Base-by-base conservation (phyloP, 2,113 vertebrate genomes). In the Lycaon pictus region DNA sequence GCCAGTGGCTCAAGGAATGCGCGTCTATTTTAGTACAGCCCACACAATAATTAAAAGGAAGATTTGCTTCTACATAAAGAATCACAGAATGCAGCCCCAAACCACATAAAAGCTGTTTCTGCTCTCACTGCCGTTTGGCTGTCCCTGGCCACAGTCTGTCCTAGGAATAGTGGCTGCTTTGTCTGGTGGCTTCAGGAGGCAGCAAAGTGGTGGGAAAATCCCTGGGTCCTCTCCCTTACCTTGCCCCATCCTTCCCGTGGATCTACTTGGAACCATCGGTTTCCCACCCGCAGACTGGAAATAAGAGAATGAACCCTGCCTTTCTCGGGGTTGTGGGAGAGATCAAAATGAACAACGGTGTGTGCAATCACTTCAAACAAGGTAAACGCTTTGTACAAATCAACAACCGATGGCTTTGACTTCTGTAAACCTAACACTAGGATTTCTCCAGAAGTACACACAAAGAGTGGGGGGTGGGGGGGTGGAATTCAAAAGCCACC, bases 41-140 rank as follows among this genome's bases (percentile, higher is more conserved):
- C 97, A 98, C 98, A 97, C 97, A 96, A 96, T 98, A 97, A 98
- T 98, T 97, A 98, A 97, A 96, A 98, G 97, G 98, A 98, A 97
- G 97, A 96, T 98, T 98, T 98, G 96, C 81, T 97, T 97, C 97
- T 97, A 96, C 98, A 96, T 98, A 96, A 98, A 98, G 97, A 97
- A 97, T 97, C 88, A 82, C 76, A 90, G 97, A 96, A 93, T 58
- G 77, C 93, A 97, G 97, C 97, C 96, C 94, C 97, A 98, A 97
- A 98, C 98, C 98, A 98, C 97, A 98, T 98, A 90, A 98, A 98
- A 97, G 98, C 74, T 10, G 1, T 29, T 63, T 69, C 89, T 96
- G 79, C 60, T 27, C 74, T 90, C 23, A 0, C 84, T 86, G 88
- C 29, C 90, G 95, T 95, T 82, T 87, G 82, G 88, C 23, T 90